A percentile compares a stretch with the other conserved stretches of the same genome.
Conservation (phyloP, 2,113 vertebrate species). For the Protobothrops flavoviridis region DNA sequence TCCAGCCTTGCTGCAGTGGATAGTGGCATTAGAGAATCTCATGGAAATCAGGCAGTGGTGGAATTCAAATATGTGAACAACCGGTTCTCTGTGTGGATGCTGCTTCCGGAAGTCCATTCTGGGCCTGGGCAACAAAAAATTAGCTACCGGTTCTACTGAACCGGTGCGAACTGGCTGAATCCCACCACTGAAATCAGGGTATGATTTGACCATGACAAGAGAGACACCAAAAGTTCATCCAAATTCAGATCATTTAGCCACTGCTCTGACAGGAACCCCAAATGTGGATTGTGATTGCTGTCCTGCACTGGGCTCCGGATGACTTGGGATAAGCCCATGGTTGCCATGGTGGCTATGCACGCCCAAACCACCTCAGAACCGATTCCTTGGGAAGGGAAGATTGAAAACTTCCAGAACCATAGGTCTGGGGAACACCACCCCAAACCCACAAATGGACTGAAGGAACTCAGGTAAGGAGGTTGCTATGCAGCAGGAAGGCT, state of each 20-base stretch:
- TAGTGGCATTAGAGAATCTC: neutral
- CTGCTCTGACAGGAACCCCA: neutral
- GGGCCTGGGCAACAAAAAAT: too few species aligned
- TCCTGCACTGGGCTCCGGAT: neutral
- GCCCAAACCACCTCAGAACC: neutral
- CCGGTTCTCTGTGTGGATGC: too few species aligned
- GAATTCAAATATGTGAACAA: too few species aligned
- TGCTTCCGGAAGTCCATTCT: too few species aligned
- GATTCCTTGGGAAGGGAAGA: neutral
- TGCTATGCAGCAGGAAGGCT: neutral
- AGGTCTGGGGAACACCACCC: neutral
- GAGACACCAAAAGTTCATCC: neutral
- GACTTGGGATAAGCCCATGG: neutral
- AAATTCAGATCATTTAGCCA: neutral
- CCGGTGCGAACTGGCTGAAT: too few species aligned
- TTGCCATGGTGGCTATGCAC: neutral
- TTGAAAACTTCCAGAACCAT: neutral
- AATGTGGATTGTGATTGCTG: neutral
- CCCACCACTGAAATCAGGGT: neutral
- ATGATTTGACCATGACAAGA: neutral
- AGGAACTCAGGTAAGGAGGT: neutral
- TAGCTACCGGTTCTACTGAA: too few species aligned
- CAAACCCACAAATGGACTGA: neutral
- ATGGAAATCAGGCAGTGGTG: neutral
- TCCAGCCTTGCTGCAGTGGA: neutral